Percentiles rank a stretch among this genome's conserved stretches.
Conservation (phyloP, 2,113 vertebrate genomes). For the Anguilla rostrata region DNA sequence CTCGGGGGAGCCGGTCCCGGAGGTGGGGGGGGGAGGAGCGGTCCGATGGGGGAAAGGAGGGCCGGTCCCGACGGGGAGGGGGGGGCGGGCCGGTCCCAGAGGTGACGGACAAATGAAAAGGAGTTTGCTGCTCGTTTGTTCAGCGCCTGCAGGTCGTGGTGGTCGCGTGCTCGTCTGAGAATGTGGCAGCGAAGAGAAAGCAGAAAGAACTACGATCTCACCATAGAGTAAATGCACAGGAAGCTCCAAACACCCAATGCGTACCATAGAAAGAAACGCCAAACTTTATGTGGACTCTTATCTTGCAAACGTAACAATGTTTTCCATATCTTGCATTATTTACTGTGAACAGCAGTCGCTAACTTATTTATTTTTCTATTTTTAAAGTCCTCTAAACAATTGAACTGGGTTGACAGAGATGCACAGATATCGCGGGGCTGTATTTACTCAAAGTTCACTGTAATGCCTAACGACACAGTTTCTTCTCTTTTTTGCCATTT, state of each 20-base stretch:
- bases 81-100: background rate
- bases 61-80: background rate
- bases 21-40: no score
- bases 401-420: background rate
- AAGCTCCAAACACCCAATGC: background rate
- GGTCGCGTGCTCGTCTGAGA: background rate
- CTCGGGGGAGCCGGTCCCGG: background rate
- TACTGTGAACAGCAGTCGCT: no score
- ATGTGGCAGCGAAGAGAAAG: no score
- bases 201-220: no score
- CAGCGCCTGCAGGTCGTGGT: background rate
- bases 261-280: background rate
- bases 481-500: slow-evolving; percentile 21
- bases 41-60: no score
- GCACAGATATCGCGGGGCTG: background rate
- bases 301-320: no score
- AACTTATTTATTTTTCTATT: no score
- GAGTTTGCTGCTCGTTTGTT: background rate
- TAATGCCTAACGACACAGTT: background rate
- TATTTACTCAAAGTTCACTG: background rate
- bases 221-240: background rate
- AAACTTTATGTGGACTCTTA: background rate
- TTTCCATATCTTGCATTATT: no score
- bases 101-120: background rate
- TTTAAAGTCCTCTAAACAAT: background rate